These are phyloP conservation scores for Tipula lateralis DNA, from an alignment of 2,888 invertebrate species.

Conservation along the genomic window DNA sequence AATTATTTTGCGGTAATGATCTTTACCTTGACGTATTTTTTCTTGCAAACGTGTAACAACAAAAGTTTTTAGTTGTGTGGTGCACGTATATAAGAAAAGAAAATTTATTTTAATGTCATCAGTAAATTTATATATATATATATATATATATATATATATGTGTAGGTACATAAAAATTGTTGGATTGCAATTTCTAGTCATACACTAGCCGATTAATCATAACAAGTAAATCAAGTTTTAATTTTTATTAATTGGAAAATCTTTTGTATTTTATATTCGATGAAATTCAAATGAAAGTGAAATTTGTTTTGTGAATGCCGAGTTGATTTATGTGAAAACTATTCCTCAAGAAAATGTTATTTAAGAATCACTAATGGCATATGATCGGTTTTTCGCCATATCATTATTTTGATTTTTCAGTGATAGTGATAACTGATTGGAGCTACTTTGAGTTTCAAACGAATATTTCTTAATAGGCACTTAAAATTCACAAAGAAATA, in stretches of 20 bases:
- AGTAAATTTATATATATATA: neutral
- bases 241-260: neutral
- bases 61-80: neutral
- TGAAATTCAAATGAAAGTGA: neutral
- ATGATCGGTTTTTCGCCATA: too few species aligned
- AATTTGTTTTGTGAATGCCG: neutral
- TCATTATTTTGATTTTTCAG: too few species aligned
- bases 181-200: neutral
- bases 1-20: neutral
- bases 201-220: neutral
- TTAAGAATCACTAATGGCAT: too few species aligned
- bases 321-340: neutral
- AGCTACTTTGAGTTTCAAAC: too few species aligned
- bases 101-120: neutral
- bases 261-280: neutral
- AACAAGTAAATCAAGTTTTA: neutral
- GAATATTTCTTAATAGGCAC: too few species aligned
- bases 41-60: neutral
- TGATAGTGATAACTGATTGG: too few species aligned
- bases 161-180: neutral
- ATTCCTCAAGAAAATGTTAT: too few species aligned
- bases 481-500: too few species aligned
- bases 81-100: neutral
- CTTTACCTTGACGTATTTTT: neutral
- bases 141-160: neutral